Evolutionary conservation across 2,797 vertebrate species (phyloP).

Genomic region (Catostomus latipinnis): DNA sequence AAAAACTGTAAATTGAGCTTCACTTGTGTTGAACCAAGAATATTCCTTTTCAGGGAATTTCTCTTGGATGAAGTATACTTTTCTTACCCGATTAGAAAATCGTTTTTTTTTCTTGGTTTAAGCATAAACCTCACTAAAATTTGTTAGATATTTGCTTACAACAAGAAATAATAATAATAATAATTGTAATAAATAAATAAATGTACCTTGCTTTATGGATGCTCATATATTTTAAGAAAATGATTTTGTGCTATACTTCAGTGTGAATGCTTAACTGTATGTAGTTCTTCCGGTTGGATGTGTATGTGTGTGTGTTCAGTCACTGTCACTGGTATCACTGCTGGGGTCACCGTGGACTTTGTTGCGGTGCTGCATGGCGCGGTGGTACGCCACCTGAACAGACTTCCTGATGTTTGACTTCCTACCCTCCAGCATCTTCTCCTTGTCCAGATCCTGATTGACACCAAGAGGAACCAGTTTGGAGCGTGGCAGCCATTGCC

Average conservation of each 20-base stretch:
- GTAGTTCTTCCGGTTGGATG: slow-evolving; percentile 3
- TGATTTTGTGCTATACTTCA: neutral
- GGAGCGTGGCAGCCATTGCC: slow-evolving; percentile 98
- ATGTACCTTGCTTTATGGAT: too few species aligned
- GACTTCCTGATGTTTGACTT: slow-evolving; percentile 99
- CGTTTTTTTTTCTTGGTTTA: too few species aligned
- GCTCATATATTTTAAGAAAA: too few species aligned
- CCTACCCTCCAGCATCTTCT: slow-evolving; percentile 98
- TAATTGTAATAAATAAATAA: too few species aligned
- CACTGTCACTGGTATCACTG: slow-evolving; percentile 97
- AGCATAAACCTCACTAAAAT: too few species aligned
- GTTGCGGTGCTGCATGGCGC: slow-evolving; percentile 98
- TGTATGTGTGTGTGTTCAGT: slow-evolving; percentile 71
- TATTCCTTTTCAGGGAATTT: too few species aligned
- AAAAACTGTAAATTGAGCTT: too few species aligned
- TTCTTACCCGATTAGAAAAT: too few species aligned
- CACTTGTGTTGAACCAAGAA: too few species aligned
- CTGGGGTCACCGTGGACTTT: slow-evolving; percentile 98
- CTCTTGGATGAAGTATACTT: too few species aligned
- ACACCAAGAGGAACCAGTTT: slow-evolving; percentile 98
- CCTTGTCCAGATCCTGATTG: slow-evolving; percentile 97
- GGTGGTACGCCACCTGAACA: slow-evolving; percentile 97
- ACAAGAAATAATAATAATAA: too few species aligned
- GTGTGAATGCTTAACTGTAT: slow-evolving; percentile 54
- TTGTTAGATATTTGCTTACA: too few species aligned